phyloP scores from a whole-genome alignment of 1,140 invertebrate species.

The Magallana angulata region DNA sequence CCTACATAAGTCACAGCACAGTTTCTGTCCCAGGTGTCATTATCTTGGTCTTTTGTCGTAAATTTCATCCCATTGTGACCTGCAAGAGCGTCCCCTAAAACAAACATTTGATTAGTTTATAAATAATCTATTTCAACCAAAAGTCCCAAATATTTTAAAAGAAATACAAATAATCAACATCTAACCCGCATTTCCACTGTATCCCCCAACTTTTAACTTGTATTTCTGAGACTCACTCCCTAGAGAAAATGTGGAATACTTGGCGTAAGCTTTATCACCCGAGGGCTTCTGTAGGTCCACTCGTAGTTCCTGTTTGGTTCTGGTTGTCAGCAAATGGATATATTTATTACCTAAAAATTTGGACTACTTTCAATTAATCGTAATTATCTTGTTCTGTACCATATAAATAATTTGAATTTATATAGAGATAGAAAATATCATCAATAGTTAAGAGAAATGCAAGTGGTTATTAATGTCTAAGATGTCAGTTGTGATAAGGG shows the following conservation, averaged over 20 bases:
- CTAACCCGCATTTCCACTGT: slow-evolving; percentile 50
- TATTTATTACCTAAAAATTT: slow-evolving; percentile 47
- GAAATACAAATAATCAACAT: no score
- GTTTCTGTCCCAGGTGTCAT: not conserved
- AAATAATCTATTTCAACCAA: no score
- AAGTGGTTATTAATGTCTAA: no score
- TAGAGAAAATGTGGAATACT: slow-evolving; percentile 52
- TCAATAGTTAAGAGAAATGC: no score
- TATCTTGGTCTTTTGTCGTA: slow-evolving; percentile 33
- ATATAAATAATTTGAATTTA: no score
- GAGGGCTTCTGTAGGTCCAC: slow-evolving; percentile 56
- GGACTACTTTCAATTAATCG: no score
- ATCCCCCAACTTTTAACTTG: slow-evolving; percentile 39
- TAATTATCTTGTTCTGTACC: no score
- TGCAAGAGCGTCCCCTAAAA: slow-evolving; percentile 17
- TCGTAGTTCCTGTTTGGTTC: slow-evolving; percentile 35
- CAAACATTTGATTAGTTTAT: no score
- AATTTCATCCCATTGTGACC: slow-evolving; percentile 34
- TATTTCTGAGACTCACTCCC: slow-evolving; percentile 38
- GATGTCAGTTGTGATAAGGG: no score
- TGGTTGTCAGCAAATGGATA: slow-evolving; percentile 32
- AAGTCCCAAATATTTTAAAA: no score
- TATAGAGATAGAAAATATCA: no score
- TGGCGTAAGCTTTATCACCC: slow-evolving; percentile 36
- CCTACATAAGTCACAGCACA: slow-evolving; percentile 6